Evolutionary conservation across 2,113 vertebrate species (phyloP).

Genomic region (Taxidea taxus): DNA sequence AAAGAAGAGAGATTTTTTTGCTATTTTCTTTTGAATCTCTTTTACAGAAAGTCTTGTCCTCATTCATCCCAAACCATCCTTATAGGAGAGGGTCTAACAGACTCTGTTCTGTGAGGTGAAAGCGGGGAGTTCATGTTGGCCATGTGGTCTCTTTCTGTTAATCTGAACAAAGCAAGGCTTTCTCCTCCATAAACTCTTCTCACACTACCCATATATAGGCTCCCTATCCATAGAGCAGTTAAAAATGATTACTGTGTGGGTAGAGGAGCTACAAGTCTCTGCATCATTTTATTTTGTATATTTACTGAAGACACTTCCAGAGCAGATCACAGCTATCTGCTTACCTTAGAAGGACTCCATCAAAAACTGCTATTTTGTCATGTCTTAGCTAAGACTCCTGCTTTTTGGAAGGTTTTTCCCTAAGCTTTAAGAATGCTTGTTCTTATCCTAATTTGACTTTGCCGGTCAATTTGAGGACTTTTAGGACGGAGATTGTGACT

Average conservation of each 20-base stretch:
- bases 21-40: not conserved
- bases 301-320: not conserved
- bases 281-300: not conserved
- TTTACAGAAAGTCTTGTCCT: not conserved
- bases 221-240: not conserved
- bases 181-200: not conserved
- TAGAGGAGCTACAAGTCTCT: not conserved
- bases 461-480: not conserved
- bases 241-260: not conserved
- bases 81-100: not conserved
- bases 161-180: not conserved
- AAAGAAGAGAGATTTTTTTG: not conserved
- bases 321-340: not conserved
- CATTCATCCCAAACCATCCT: not conserved
- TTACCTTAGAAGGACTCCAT: not conserved
- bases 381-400: not conserved
- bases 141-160: not conserved
- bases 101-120: not conserved
- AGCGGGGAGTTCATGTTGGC: not conserved
- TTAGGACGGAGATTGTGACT: not conserved
- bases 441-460: not conserved
- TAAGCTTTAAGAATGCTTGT: not conserved
- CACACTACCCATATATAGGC: not conserved
- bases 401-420: not conserved
- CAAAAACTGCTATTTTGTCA: not conserved